phyloP scores from a whole-genome alignment of 2,113 vertebrate species.

The Oenanthe oenanthe region DNA sequence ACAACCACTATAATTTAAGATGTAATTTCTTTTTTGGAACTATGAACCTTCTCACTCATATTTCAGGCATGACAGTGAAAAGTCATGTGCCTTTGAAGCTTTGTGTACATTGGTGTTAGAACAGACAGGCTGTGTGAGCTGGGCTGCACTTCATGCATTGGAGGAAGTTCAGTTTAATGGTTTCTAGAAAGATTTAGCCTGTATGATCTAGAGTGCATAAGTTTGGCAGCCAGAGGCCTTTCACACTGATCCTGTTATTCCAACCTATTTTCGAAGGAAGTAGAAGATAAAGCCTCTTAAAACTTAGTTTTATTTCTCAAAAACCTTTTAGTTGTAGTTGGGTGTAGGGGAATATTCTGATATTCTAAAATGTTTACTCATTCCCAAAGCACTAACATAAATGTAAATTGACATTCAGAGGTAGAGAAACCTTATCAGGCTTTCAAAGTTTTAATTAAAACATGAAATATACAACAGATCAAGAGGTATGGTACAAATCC shows the following conservation, averaged over 20 bases:
- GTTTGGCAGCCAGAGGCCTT: neutral
- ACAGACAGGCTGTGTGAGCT: neutral
- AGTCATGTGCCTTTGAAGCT: neutral
- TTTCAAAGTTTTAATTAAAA: neutral
- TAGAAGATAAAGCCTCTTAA: neutral
- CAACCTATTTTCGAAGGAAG: neutral
- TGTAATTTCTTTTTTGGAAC: neutral
- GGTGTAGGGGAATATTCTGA: neutral
- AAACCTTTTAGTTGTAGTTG: neutral
- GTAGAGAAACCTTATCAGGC: neutral
- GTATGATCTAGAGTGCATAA: neutral
- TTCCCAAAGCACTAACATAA: neutral
- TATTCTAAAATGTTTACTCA: neutral
- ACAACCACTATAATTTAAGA: neutral
- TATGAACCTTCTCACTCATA: neutral
- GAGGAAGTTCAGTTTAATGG: neutral
- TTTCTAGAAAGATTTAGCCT: neutral
- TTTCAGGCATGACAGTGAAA: neutral
- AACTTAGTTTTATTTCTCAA: neutral
- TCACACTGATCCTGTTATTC: neutral
- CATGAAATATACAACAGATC: neutral
- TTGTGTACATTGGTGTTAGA: neutral
- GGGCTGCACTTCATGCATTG: fast-evolving
- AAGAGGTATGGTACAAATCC: neutral
- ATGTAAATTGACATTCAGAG: neutral